Base-by-base conservation (phyloP, 2,888 invertebrate species). In the Dryocosmus kuriphilus region DNA sequence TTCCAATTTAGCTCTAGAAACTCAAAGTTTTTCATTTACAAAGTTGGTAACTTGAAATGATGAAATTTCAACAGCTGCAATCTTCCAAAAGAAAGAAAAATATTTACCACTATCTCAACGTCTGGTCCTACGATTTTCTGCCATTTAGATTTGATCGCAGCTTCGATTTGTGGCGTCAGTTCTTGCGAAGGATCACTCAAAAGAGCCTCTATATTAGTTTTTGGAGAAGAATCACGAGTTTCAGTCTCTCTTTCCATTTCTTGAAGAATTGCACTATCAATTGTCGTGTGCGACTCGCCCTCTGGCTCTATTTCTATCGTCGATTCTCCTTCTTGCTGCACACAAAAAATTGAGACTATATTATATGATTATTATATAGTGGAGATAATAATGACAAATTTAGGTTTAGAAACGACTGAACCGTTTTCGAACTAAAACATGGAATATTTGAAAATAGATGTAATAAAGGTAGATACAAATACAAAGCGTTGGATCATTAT, bases 61-160 rank as follows among this genome's bases (percentile, higher is more conserved):
- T 5, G 16, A 41, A 5, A 41, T 41, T 16, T 16, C 16, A 16
- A 41, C 11, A 41, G 16, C 6, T 41, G 5, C 16, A 16, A 41
- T 16, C 5, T 41, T 41, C 5, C 14, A 11, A 16, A 27, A 8
- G 8, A 27, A 16, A 24, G 4, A 22, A 61, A 27, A 61, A 61
- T 76, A 92, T 94, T 92, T 90, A 97, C 96, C 90, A 98, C 94
- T 90, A 98, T 97, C 91, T 98, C 96, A 87, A 95, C 95, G 80
- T 96, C 96, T 75, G 94, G 94, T 5, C 94, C 94, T 82, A 98
- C 94, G 84, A 98, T 95, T 85, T 96, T 95, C 84, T 95, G 95
- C 96, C 97, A 97, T 90, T 97, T 97, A 79, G 95, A 94, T 89
- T 94, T 94, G 80, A 98, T 96, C 30, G 96, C 95, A 55, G 96